Percentiles rank a stretch among this genome's conserved stretches.
Conservation (phyloP, 2,113 vertebrate genomes). For the Lasiurus borealis region DNA sequence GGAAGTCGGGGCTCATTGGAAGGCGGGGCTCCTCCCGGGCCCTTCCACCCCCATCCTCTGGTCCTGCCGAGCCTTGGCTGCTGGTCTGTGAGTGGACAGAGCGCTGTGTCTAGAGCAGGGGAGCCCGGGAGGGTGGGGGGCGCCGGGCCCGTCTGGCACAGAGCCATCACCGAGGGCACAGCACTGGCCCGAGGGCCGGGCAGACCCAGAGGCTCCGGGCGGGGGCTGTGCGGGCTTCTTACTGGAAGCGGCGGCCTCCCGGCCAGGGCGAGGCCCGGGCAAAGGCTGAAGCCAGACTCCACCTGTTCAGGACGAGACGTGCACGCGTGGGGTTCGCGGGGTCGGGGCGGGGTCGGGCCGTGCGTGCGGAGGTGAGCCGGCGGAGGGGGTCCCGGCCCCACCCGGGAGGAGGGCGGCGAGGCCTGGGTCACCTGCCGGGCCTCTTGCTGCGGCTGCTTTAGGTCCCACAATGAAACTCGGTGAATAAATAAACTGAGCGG, state of each 20-base stretch:
- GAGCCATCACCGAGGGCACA: neutral
- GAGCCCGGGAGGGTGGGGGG: too few species aligned
- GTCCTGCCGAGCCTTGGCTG: neutral
- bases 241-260: too few species aligned
- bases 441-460: neutral
- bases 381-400: neutral
- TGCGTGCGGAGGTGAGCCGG: neutral
- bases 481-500: neutral
- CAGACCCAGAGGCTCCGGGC: neutral
- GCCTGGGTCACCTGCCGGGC: rapidly evolving
- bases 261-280: neutral
- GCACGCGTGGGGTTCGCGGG: neutral
- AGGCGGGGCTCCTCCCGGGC: neutral
- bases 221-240: neutral
- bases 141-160: neutral
- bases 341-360: rapidly evolving
- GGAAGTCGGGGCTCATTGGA: neutral
- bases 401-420: rapidly evolving
- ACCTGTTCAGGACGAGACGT: rapidly evolving
- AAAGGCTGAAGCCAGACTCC: neutral
- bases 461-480: neutral
- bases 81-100: neutral
- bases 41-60: neutral
- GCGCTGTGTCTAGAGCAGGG: neutral
- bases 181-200: neutral